These are phyloP conservation scores for Ariolimax columbianus DNA, from an alignment of 2,888 invertebrate genomes.

Conservation along the genomic window DNA sequence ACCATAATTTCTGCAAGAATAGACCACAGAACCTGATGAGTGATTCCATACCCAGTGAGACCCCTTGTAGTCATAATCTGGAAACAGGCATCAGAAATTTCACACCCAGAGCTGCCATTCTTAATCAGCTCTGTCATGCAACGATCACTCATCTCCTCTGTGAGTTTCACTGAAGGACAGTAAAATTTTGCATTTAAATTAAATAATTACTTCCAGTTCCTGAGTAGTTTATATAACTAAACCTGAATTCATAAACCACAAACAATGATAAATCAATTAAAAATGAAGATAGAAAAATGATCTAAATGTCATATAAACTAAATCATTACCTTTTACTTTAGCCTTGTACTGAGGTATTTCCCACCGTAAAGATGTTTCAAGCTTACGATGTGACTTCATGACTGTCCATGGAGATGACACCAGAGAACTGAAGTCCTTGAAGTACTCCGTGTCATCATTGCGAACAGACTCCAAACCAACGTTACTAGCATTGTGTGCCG, in stretches of 20 bases:
- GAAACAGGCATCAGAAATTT: constrained; percentile 62
- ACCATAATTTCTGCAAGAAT: constrained; percentile 63
- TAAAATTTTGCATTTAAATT: not conserved
- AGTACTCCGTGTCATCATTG: constrained; percentile 65
- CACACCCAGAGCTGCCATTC: constrained; percentile 58
- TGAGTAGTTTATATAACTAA: no score
- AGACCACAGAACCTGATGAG: constrained; percentile 72
- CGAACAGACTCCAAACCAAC: constrained; percentile 62
- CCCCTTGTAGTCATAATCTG: constrained; percentile 67
- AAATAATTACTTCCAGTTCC: not conserved
- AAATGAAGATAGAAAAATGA: not conserved
- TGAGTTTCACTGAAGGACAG: constrained; percentile 58
- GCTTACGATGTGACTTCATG: constrained; percentile 55
- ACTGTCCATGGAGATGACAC: constrained; percentile 61
- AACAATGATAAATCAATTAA: no score
- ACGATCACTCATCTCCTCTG: constrained; percentile 64
- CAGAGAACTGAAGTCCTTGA: constrained; percentile 58
- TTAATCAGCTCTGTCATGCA: constrained; percentile 72
- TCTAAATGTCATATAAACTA: not conserved
- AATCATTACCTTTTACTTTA: constrained; percentile 14
- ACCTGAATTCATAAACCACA: no score
- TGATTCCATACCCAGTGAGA: constrained; percentile 68
- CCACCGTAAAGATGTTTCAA: constrained; percentile 58
- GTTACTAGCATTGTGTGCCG: constrained; percentile 56
- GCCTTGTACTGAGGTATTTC: constrained; percentile 54